phyloP scores from a whole-genome alignment of 2,888 invertebrate genomes.

The Apamea crenata region DNA sequence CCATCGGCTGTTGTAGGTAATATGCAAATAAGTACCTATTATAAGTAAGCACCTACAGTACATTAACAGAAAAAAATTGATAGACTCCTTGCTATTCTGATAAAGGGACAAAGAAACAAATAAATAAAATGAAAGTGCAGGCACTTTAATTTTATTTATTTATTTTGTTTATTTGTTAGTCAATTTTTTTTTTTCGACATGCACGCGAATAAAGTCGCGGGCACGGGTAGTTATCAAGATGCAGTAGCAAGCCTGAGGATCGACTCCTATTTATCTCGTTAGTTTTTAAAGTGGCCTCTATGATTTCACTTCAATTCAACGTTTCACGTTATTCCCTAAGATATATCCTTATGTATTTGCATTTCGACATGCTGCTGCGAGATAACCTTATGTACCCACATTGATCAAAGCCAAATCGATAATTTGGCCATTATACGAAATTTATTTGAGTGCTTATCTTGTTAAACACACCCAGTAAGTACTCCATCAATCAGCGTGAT shows the following conservation, averaged over 20 bases:
- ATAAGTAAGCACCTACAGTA: not conserved
- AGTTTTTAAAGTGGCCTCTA: not conserved
- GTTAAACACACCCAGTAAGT: not conserved
- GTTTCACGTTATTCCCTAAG: not conserved
- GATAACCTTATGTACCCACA: no score
- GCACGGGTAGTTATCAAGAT: no score
- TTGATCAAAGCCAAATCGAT: slow-evolving; percentile 11
- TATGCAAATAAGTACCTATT: no score
- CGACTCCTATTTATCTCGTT: not conserved
- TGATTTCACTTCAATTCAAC: not conserved
- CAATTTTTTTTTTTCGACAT: no score
- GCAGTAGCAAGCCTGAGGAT: not conserved
- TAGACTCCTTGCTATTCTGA: not conserved
- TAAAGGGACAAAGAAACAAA: no score
- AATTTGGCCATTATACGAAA: slow-evolving; percentile 5
- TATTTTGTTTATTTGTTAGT: no score
- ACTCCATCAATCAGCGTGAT: slow-evolving; percentile 31
- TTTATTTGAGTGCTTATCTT: slow-evolving; percentile 3
- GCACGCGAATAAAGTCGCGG: no score
- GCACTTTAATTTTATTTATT: no score
- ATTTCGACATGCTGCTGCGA: not conserved
- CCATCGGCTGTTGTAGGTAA: not conserved
- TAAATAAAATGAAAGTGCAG: no score
- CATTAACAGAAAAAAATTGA: slow-evolving; percentile 3
- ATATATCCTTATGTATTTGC: not conserved